phyloP scores from a whole-genome alignment of 1,140 invertebrate species.

The Tetramorium simillimum region DNA sequence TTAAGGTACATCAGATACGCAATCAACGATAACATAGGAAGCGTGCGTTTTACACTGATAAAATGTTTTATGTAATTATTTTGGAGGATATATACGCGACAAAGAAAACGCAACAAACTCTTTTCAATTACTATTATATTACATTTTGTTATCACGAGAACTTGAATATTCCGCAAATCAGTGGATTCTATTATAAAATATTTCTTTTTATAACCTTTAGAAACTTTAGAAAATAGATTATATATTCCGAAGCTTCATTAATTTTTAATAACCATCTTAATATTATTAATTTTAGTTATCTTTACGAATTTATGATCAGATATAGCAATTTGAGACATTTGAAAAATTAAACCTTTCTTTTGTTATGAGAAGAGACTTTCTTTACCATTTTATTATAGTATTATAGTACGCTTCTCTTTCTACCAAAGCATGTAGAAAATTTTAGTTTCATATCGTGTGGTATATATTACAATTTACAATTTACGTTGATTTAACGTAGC shows the following conservation, averaged over 20 bases:
- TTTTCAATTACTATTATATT: background rate
- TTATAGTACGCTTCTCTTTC: background rate
- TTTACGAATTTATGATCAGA: slow-evolving; percentile 12
- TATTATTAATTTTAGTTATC: slow-evolving; percentile 13
- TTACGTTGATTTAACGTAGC: background rate
- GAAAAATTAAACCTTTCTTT: background rate
- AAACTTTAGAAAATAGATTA: slow-evolving; percentile 2
- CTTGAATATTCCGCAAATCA: background rate
- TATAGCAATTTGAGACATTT: background rate
- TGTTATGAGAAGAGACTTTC: background rate
- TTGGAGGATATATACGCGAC: background rate
- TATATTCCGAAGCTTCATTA: background rate
- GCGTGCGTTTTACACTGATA: background rate
- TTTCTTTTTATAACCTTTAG: too few relatives aligned
- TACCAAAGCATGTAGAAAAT: background rate
- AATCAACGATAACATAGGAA: slow-evolving; percentile 1
- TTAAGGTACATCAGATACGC: slow-evolving; percentile 35
- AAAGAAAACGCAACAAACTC: background rate
- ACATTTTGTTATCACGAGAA: background rate
- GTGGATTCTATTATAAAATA: background rate
- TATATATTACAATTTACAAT: background rate
- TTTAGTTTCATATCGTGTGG: background rate
- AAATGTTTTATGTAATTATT: too few relatives aligned
- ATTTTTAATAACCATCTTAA: background rate
- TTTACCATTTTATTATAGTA: slow-evolving; percentile 5